A percentile compares a stretch with the other conserved stretches of the same genome.
These are phyloP conservation scores for Incurvaria masculella DNA, from an alignment of 2,888 invertebrate genomes.

Conservation along the genomic window DNA sequence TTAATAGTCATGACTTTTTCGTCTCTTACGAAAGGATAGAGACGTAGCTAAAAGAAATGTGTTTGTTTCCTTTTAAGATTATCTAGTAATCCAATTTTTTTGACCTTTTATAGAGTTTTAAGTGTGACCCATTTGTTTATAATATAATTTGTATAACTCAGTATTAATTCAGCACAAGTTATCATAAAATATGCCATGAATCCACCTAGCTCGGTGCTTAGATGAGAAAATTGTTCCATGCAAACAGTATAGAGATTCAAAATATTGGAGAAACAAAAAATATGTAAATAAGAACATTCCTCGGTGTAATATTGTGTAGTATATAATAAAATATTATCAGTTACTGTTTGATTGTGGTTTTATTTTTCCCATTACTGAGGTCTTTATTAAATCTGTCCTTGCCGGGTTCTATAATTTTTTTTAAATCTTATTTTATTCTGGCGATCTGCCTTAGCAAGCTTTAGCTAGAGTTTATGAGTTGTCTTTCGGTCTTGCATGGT, in stretches of 20 bases:
- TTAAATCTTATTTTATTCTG: no score
- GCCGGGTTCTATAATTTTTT: no score
- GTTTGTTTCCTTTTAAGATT: no score
- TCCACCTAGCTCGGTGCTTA: neutral
- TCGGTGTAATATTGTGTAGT: constrained; percentile 55
- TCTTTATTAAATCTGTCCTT: no score
- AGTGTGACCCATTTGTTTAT: constrained; percentile 21
- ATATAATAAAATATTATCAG: constrained; percentile 58
- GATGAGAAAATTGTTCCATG: neutral
- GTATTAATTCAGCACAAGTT: constrained; percentile 24
- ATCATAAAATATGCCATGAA: constrained; percentile 25
- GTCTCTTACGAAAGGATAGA: no score
- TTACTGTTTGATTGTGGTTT: constrained; percentile 47
- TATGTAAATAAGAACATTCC: constrained; percentile 59
- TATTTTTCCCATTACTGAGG: constrained; percentile 19
- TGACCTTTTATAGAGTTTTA: constrained; percentile 26
- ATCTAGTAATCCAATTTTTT: constrained; percentile 15
- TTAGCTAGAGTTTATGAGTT: no score
- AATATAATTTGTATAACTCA: constrained; percentile 24
- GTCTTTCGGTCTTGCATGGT: no score
- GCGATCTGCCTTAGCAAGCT: no score
- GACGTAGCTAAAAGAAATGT: no score
- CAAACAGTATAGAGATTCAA: constrained; percentile 25
- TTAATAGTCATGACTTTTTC: no score
- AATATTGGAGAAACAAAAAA: constrained; percentile 22